These are phyloP conservation scores for Caenorhabditis auriculariae DNA, from an alignment of 2,888 invertebrate species.

Conservation along the genomic window DNA sequence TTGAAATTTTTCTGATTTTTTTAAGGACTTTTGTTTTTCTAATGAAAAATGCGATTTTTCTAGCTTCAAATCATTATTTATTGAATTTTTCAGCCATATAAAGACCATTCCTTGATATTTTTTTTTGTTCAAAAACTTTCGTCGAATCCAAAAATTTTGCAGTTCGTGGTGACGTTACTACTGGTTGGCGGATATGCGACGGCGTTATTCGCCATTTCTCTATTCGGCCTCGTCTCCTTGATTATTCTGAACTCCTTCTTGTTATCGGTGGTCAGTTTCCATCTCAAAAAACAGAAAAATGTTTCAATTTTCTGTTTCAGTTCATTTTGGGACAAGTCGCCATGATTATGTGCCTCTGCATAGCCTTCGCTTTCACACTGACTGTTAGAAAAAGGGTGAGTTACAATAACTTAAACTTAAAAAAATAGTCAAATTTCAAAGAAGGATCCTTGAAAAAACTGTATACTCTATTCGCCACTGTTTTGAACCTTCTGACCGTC, in stretches of 20 bases:
- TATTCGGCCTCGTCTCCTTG: slow-evolving; percentile 25
- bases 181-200: slow-evolving; percentile 20
- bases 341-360: slow-evolving; percentile 93
- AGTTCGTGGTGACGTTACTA: slow-evolving; percentile 25
- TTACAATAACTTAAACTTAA: not conserved
- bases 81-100: no score
- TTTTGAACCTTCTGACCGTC: no score
- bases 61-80: no score
- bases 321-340: slow-evolving; percentile 92
- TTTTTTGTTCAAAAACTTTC: no score
- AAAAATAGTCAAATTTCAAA: not conserved
- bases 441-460: not conserved
- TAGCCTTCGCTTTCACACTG: slow-evolving; percentile 74
- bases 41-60: no score
- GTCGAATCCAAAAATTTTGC: no score
- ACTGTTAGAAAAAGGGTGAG: slow-evolving; percentile 22
- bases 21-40: no score
- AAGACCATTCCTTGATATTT: no score
- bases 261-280: slow-evolving; percentile 18
- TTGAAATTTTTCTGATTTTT: no score
- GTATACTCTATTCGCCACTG: no score
- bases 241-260: slow-evolving; percentile 27
- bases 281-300: not conserved
- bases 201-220: slow-evolving; percentile 20
- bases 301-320: slow-evolving; percentile 78